phyloP scores from a whole-genome alignment of 37 sponge, comb jelly and placozoan species.

The Halichondria panicea region DNA sequence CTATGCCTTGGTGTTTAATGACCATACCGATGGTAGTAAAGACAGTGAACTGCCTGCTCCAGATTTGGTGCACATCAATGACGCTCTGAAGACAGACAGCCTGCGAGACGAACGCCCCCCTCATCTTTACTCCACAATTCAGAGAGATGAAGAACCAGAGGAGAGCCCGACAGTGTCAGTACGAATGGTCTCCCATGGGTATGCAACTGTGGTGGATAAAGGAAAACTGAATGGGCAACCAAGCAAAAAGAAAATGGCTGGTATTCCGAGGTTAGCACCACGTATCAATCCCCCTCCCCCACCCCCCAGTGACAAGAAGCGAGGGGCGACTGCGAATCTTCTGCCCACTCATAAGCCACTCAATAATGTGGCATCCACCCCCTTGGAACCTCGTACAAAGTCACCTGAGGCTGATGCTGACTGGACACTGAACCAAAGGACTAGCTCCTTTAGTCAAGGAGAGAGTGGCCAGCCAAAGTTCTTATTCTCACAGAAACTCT shows the following conservation, averaged over 20 bases:
- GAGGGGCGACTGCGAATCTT: not conserved
- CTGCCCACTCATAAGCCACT: not conserved
- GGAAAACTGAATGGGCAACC: not conserved
- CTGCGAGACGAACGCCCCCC: not conserved
- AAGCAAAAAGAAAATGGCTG: not conserved
- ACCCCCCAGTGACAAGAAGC: not conserved
- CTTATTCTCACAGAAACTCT: not conserved
- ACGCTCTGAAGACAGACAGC: not conserved
- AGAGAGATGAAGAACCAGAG: not conserved
- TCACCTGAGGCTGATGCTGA: not conserved
- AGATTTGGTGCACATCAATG: not conserved
- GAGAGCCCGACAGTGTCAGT: not conserved
- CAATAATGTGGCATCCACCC: not conserved
- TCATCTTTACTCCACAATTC: not conserved
- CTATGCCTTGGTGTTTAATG: too few relatives aligned
- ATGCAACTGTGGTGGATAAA: not conserved
- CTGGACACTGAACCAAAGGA: not conserved
- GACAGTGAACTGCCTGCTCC: not conserved
- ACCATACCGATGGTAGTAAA: too few relatives aligned
- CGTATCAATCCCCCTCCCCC: not conserved
- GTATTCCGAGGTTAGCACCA: not conserved
- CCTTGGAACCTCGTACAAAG: not conserved
- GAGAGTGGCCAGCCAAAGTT: conserved; percentile 6
- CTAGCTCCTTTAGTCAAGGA: not conserved
- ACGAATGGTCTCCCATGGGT: not conserved